phyloP scores from a whole-genome alignment of 2,797 vertebrate species.

The Molossus alvarezi region DNA sequence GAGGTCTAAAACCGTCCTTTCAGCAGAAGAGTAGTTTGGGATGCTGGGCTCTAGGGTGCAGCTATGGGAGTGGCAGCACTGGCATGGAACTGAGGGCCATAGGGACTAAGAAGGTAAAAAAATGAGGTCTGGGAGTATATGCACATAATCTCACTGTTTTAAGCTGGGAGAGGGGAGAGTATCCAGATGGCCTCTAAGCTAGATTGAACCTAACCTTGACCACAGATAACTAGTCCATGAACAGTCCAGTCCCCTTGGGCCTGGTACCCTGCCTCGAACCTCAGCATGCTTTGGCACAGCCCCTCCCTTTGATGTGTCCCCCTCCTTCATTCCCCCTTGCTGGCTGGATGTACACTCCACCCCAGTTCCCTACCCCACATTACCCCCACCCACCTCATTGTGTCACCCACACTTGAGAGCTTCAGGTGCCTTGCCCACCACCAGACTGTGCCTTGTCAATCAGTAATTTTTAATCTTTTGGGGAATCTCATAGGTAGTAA shows the following conservation, averaged over 20 bases:
- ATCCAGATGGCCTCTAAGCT: background rate
- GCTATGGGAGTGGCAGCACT: background rate
- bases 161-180: accelerated
- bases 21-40: background rate
- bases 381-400: background rate
- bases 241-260: background rate
- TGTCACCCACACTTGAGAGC: background rate
- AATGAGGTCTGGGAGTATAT: no score
- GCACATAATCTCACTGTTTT: background rate
- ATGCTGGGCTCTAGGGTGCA: background rate
- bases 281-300: background rate
- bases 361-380: background rate
- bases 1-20: background rate
- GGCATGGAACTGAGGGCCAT: background rate
- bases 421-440: background rate
- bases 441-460: background rate
- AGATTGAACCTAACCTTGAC: background rate
- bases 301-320: background rate
- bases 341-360: background rate
- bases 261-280: background rate
- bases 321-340: background rate
- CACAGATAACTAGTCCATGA: background rate
- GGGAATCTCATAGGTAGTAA: background rate
- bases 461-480: background rate
- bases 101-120: background rate